Percentiles rank a stretch among this genome's conserved stretches.
Evolutionary conservation across 1,140 invertebrate species (phyloP).

Genomic region (Macrostomum lignano): DNA sequence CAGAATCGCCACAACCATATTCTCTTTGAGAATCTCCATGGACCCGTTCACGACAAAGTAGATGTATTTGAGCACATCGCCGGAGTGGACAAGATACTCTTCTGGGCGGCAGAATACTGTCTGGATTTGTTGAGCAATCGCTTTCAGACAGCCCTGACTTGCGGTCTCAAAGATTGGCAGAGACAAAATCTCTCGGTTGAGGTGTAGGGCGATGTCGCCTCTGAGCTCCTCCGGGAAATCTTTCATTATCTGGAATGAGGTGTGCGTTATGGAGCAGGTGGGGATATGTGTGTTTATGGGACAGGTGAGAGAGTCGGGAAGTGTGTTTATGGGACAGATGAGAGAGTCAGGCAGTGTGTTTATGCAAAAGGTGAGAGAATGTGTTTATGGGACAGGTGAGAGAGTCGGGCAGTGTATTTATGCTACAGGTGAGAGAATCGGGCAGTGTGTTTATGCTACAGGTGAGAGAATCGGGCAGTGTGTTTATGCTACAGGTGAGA

Average conservation of each 20-base stretch:
- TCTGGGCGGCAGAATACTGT: conserved; percentile 22
- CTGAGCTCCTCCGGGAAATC: conserved; percentile 79
- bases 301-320: too few species aligned
- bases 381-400: too few species aligned
- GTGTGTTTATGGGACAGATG: too few species aligned
- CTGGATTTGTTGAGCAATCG: conserved; percentile 15
- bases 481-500: too few species aligned
- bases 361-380: too few species aligned
- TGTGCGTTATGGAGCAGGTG: too few species aligned
- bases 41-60: conserved; percentile 24
- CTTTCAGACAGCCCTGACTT: conserved; percentile 23
- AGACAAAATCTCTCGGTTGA: conserved; percentile 68
- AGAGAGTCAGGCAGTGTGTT: too few species aligned
- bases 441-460: too few species aligned
- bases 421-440: too few species aligned
- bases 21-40: conserved; percentile 19
- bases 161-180: conserved; percentile 65
- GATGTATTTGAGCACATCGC: conserved; percentile 21
- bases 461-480: too few species aligned
- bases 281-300: too few species aligned
- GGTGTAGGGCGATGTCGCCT: conserved; percentile 72
- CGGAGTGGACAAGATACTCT: conserved; percentile 20
- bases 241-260: conserved; percentile 55
- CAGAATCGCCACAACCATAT: conserved; percentile 23
- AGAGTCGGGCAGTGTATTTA: too few species aligned